Evolutionary conservation across 35 echinoderm and acorn worm species (phyloP).

Genomic region (Anneissia japonica): DNA sequence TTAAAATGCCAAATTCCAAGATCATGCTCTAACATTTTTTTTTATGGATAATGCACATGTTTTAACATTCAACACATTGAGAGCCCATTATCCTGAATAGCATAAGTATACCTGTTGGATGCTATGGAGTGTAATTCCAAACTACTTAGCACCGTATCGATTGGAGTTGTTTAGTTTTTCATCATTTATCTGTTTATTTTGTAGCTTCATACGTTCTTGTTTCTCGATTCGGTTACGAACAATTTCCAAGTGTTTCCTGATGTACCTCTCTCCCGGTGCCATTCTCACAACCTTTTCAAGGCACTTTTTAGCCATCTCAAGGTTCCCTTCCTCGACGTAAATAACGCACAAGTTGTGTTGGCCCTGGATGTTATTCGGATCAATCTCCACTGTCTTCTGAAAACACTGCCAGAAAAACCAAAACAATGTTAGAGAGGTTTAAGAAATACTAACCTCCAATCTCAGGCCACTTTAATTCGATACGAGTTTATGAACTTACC

Average conservation of each 20-base stretch:
- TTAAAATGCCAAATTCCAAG: too few relatives aligned
- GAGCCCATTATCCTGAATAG: too few relatives aligned
- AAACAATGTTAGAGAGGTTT: too few relatives aligned
- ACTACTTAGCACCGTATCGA: background rate
- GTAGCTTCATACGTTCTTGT: background rate
- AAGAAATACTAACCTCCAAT: too few relatives aligned
- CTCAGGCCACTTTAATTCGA: too few relatives aligned
- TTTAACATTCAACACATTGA: too few relatives aligned
- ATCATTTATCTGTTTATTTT: background rate
- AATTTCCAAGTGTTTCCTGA: conserved; percentile 34
- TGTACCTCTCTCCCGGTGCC: conserved; percentile 41
- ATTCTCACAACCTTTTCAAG: conserved; percentile 11
- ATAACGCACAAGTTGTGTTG: conserved; percentile 53
- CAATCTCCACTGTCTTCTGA: conserved; percentile 34
- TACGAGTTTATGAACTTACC: too few relatives aligned
- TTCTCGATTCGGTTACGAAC: background rate
- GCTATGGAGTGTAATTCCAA: too few relatives aligned
- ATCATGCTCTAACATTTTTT: too few relatives aligned
- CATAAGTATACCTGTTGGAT: too few relatives aligned
- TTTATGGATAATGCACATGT: too few relatives aligned
- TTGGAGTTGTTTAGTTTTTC: background rate
- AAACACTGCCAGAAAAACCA: conserved; percentile 14
- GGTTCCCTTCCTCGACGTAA: conserved; percentile 11
- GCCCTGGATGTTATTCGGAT: conserved; percentile 37
- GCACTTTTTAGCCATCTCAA: conserved; percentile 33